Conservation (phyloP, 1,140 invertebrate species). For the Aphis gossypii region DNA sequence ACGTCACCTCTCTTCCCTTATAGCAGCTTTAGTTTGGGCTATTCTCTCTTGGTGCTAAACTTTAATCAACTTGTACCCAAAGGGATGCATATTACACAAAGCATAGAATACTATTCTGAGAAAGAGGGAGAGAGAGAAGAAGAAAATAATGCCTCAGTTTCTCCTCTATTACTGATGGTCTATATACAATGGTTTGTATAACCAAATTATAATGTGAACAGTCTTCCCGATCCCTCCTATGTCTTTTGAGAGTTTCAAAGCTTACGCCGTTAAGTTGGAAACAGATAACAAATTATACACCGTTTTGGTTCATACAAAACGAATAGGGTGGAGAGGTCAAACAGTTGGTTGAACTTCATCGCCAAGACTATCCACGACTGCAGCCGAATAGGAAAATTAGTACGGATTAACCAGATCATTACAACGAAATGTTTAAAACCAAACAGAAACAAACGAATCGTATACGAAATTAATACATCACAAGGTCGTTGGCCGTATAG, state of each 20-base stretch:
- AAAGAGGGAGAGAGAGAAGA: neutral
- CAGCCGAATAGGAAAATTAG: conserved; percentile 39
- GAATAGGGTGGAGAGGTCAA: conserved; percentile 10
- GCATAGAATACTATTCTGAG: conserved; percentile 4
- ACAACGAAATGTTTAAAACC: conserved; percentile 6
- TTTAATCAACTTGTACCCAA: conserved; percentile 49
- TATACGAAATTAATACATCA: neutral
- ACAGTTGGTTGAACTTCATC: conserved; percentile 31
- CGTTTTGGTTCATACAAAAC: conserved; percentile 21
- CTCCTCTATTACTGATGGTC: neutral
- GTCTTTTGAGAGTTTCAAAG: conserved; percentile 47
- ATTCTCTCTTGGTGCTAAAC: conserved; percentile 42
- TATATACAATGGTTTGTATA: conserved; percentile 17
- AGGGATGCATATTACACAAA: conserved; percentile 29
- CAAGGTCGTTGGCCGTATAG: neutral
- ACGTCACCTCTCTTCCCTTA: neutral
- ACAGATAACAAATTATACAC: conserved; percentile 56
- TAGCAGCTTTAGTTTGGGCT: neutral
- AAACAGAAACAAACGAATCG: conserved; percentile 24
- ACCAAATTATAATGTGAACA: conserved; percentile 45
- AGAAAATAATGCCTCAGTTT: conserved; percentile 25
- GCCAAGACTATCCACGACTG: neutral
- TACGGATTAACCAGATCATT: conserved; percentile 39
- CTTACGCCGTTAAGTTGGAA: conserved; percentile 40
- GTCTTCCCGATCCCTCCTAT: neutral